Evolutionary conservation across 2,113 vertebrate genomes (phyloP).

Genomic region (Myrmecobius fasciatus): DNA sequence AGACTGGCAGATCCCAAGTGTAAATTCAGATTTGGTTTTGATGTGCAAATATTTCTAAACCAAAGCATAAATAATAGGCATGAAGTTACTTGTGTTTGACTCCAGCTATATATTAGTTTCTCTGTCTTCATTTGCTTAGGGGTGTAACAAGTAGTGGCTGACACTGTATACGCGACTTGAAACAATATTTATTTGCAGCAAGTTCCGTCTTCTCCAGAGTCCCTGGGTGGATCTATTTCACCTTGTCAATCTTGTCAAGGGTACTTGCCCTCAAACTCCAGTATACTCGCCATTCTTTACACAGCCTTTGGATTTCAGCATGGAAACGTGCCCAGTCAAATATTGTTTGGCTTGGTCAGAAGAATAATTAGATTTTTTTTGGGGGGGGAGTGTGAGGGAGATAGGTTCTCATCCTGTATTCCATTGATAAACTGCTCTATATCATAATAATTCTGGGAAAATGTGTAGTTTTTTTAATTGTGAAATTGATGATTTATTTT

Average conservation of each 20-base stretch:
- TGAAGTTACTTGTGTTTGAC: slow-evolving; percentile 49
- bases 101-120: slow-evolving; percentile 43
- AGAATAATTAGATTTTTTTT: not conserved
- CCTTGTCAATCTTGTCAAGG: not conserved
- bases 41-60: slow-evolving; percentile 85
- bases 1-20: slow-evolving; percentile 80
- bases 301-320: not conserved
- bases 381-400: too few relatives aligned
- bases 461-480: not conserved
- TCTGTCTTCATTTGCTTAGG: slow-evolving; percentile 46
- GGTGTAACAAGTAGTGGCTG: not conserved
- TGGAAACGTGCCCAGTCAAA: slow-evolving; percentile 29
- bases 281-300: not conserved
- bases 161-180: not conserved
- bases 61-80: slow-evolving; percentile 42
- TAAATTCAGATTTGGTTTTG: slow-evolving; percentile 80
- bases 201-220: slow-evolving; percentile 13
- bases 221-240: slow-evolving; percentile 23
- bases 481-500: not conserved
- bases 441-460: slow-evolving; percentile 42
- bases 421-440: slow-evolving; percentile 43
- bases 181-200: slow-evolving; percentile 1
- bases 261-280: not conserved
- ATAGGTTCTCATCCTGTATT: slow-evolving; percentile 43
- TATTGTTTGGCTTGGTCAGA: slow-evolving; percentile 29